These are phyloP conservation scores for Hemicrepidius hirtus DNA, from an alignment of 2,888 invertebrate species.

Conservation along the genomic window DNA sequence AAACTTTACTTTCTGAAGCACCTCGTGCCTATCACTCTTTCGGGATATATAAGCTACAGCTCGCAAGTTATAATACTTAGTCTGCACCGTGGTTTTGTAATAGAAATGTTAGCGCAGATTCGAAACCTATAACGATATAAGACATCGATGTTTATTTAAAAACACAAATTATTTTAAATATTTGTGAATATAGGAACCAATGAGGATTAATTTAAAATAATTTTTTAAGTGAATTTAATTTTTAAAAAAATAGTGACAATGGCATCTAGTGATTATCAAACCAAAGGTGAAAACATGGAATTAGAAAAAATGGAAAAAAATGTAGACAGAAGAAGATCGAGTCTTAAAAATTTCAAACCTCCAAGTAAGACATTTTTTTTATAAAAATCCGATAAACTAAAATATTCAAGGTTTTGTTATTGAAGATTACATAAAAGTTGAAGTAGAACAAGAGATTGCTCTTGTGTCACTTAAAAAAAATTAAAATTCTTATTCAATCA, in stretches of 20 bases:
- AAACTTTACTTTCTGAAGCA: not conserved
- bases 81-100: conserved; percentile 3
- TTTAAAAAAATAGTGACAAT: conserved; percentile 1
- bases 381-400: not conserved
- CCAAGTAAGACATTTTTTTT: conserved; percentile 21
- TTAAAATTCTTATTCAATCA: not conserved
- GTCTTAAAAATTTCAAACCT: conserved; percentile 9
- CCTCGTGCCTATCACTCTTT: not conserved
- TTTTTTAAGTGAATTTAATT: not conserved
- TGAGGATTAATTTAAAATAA: not conserved
- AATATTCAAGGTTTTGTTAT: not conserved
- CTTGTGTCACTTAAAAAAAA: not conserved
- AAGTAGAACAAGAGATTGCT: not conserved
- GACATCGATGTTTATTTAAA: not conserved
- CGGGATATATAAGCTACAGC: conserved; percentile 20
- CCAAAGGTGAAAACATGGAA: not conserved
- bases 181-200: not conserved
- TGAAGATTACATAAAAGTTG: not conserved
- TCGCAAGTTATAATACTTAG: conserved; percentile 21
- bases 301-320: conserved; percentile 13
- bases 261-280: not conserved
- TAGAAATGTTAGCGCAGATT: conserved; percentile 7
- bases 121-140: not conserved
- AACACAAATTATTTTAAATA: too few species aligned
- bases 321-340: conserved; percentile 8